Conservation (phyloP, 2,888 invertebrate species). For the Crepidodera aurea region DNA sequence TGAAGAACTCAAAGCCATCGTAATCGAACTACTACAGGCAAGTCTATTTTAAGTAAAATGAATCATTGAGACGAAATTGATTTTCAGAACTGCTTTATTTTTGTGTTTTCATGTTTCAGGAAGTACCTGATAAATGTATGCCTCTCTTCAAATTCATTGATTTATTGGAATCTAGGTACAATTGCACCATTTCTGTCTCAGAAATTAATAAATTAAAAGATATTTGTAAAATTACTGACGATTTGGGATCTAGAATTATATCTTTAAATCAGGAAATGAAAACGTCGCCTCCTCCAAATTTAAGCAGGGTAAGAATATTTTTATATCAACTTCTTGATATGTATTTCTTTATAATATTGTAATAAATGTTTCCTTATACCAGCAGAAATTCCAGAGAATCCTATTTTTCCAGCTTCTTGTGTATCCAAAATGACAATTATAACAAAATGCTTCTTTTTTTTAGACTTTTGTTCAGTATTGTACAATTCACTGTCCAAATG, state of each 20-base stretch:
- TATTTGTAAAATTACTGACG: conserved; percentile 78
- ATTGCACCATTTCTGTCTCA: conserved; percentile 76
- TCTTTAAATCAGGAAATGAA: conserved; percentile 69
- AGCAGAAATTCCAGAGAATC: too few relatives aligned
- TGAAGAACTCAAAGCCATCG: conserved; percentile 72
- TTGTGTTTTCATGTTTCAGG: conserved; percentile 62
- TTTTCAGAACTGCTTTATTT: neutral
- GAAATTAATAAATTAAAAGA: conserved; percentile 80
- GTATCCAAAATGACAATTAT: too few relatives aligned
- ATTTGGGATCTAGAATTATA: conserved; percentile 74
- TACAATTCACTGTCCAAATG: conserved; percentile 69
- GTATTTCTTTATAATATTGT: too few relatives aligned
- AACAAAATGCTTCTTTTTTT: conserved; percentile 13
- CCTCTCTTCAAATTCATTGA: conserved; percentile 85
- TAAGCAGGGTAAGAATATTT: conserved; percentile 46
- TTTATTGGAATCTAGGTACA: conserved; percentile 81
- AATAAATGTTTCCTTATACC: too few relatives aligned
- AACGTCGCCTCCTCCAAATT: conserved; percentile 65
- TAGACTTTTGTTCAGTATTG: conserved; percentile 68
- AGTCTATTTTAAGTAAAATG: conserved; percentile 17
- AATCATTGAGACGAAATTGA: neutral
- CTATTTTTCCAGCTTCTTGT: too few relatives aligned
- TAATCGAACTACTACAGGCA: conserved; percentile 74
- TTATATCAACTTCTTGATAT: conserved; percentile 3
- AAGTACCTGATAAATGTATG: conserved; percentile 77